A percentile compares a stretch with the other conserved stretches of the same genome.
phyloP scores from a whole-genome alignment of 2,888 invertebrate species.

The Linnaemya vulpina region DNA sequence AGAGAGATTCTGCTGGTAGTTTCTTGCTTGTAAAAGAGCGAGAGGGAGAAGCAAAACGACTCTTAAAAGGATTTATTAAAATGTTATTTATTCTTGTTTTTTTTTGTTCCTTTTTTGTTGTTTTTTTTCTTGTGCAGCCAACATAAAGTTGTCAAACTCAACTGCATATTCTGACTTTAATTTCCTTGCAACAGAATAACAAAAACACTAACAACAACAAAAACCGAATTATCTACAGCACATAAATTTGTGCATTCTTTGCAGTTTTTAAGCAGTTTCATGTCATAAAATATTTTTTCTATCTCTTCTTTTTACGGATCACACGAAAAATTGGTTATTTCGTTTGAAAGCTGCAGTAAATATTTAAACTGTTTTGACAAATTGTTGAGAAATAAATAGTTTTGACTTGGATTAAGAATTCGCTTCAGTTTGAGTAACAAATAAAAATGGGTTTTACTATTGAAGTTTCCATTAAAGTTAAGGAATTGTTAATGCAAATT shows the following conservation, averaged over 20 bases:
- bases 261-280: slow-evolving; percentile 1
- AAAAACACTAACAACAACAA: neutral
- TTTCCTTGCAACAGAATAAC: slow-evolving; percentile 18
- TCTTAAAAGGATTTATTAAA: slow-evolving; percentile 26
- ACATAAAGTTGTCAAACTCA: slow-evolving; percentile 45
- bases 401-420: neutral
- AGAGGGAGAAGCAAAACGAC: neutral
- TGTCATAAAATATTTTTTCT: slow-evolving; percentile 17
- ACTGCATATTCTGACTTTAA: slow-evolving; percentile 21
- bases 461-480: no score
- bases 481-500: no score
- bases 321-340: slow-evolving; percentile 3
- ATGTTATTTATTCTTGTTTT: no score
- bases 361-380: slow-evolving; percentile 17
- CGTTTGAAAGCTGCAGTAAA: neutral
- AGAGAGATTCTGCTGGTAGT: slow-evolving; percentile 4
- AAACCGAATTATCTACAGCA: neutral
- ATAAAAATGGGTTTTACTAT: no score
- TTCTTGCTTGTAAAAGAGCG: neutral
- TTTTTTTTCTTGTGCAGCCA: neutral
- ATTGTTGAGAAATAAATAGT: neutral
- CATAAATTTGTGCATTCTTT: slow-evolving; percentile 11
- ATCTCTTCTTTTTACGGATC: neutral
- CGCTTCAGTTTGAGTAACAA: neutral
- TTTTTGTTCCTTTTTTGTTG: neutral